phyloP scores from a whole-genome alignment of 2,113 vertebrate genomes.

The Microtus oregoni region DNA sequence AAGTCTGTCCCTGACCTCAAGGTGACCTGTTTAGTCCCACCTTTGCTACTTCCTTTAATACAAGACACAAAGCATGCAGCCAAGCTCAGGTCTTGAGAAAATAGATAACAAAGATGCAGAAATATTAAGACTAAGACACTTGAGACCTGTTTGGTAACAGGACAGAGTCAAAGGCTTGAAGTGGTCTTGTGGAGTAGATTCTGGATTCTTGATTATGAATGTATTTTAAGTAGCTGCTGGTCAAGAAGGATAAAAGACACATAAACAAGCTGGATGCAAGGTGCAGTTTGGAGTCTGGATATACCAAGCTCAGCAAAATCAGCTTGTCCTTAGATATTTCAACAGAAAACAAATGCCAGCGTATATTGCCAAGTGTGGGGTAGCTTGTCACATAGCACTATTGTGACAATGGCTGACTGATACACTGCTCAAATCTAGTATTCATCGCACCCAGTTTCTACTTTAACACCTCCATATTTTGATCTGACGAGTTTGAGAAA shows the following conservation, averaged over 20 bases:
- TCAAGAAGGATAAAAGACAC: neutral
- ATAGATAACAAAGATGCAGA: neutral
- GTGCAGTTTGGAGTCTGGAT: neutral
- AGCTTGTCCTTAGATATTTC: neutral
- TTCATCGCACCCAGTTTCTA: neutral
- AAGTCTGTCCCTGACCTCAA: neutral
- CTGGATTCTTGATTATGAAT: neutral
- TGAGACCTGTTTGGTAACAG: neutral
- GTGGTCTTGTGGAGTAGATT: neutral
- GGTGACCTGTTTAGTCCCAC: neutral
- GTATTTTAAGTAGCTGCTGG: neutral
- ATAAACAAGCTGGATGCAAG: neutral
- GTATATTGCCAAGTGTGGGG: neutral
- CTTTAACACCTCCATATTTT: neutral
- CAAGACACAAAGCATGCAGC: neutral
- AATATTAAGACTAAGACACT: neutral
- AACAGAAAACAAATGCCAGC: neutral
- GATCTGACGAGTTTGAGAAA: conserved; percentile 11
- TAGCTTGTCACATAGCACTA: conserved; percentile 10
- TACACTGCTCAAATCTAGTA: neutral
- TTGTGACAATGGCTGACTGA: neutral
- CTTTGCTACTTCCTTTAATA: neutral
- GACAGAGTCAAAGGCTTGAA: neutral
- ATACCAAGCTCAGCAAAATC: neutral
- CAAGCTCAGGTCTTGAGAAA: neutral